Evolutionary conservation across 2,113 vertebrate species (phyloP).

Genomic region (Passerina amoena): DNA sequence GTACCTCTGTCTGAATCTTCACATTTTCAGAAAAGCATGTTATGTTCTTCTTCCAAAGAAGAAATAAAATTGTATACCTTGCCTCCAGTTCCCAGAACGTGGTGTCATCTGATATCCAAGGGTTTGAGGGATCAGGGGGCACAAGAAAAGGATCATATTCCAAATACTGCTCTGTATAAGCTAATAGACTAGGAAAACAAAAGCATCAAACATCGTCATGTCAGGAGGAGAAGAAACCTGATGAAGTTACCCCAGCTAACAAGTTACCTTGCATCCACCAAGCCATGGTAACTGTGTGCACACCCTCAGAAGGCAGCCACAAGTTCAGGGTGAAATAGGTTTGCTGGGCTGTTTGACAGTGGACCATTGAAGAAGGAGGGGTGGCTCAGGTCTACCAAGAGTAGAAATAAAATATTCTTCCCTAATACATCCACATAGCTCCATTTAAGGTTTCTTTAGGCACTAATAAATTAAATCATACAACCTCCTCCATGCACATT

Average conservation of each 20-base stretch:
- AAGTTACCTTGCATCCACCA: background rate
- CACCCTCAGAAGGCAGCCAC: background rate
- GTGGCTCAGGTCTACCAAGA: background rate
- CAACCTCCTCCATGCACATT: background rate
- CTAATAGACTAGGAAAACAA: conserved; percentile 83
- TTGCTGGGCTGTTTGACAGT: background rate
- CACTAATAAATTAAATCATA: background rate
- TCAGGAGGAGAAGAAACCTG: background rate
- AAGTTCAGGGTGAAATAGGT: background rate
- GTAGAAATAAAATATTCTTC: background rate
- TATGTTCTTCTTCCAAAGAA: background rate
- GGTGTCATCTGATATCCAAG: conserved; percentile 93
- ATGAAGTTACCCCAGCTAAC: background rate
- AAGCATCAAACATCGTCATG: background rate
- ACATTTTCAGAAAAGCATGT: background rate
- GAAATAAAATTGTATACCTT: conserved; percentile 77
- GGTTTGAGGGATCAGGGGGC: conserved; percentile 90
- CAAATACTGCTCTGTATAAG: conserved; percentile 93
- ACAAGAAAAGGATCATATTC: conserved; percentile 97
- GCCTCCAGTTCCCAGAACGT: conserved; percentile 93
- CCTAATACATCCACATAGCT: background rate
- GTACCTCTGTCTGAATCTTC: background rate
- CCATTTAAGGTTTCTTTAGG: background rate
- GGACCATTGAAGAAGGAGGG: background rate
- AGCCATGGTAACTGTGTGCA: background rate